A percentile compares a stretch with the other conserved stretches of the same genome.
Evolutionary conservation across 2,797 vertebrate species (phyloP).

Genomic region (Halcyon smyrnensis): DNA sequence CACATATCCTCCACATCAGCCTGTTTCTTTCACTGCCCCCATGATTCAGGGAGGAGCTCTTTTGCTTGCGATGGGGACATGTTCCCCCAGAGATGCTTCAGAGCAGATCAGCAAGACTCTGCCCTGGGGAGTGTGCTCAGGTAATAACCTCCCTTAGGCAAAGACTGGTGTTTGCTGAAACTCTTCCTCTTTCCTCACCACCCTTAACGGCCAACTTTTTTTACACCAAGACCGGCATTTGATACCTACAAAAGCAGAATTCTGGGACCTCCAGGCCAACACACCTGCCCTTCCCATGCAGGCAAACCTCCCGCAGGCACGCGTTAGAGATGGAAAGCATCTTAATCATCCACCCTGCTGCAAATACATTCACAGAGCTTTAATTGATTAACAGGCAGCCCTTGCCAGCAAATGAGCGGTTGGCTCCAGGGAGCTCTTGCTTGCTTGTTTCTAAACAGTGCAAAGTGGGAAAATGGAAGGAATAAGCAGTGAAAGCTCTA

Average conservation of each 20-base stretch:
- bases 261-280: background rate
- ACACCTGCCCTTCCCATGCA: background rate
- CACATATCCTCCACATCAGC: background rate
- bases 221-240: background rate
- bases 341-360: slow-evolving; percentile 58
- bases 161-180: background rate
- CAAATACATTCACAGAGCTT: background rate
- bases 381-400: slow-evolving; percentile 70
- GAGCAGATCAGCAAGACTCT: background rate
- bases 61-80: rapidly evolving
- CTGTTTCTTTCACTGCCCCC: background rate
- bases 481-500: slow-evolving; percentile 26
- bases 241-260: background rate
- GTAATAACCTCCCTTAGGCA: background rate
- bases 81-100: background rate
- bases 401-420: slow-evolving; percentile 51
- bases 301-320: background rate
- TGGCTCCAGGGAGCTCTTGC: slow-evolving; percentile 64
- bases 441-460: slow-evolving; percentile 71
- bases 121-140: background rate
- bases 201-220: background rate
- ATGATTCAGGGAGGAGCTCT: rapidly evolving
- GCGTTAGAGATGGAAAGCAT: slow-evolving; percentile 31
- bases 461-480: slow-evolving; percentile 56
- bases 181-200: background rate